Evolutionary conservation across 2,797 vertebrate genomes (phyloP).

Genomic region (Naso thynnoides): DNA sequence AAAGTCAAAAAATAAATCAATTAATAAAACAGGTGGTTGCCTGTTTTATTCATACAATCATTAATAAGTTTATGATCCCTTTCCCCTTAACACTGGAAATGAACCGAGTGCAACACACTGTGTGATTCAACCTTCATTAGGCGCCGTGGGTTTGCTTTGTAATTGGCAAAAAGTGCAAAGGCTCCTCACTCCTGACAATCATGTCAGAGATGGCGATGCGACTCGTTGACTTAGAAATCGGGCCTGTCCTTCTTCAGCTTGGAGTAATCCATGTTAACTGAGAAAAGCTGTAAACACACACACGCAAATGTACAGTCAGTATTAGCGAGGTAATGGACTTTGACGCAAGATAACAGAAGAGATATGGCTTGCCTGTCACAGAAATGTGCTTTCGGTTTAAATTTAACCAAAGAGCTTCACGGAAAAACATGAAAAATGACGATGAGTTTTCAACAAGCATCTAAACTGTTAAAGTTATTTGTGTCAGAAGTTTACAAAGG

Average conservation of each 20-base stretch:
- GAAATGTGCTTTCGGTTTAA: not conserved
- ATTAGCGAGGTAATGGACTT: slow-evolving; percentile 49
- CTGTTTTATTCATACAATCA: slow-evolving; percentile 64
- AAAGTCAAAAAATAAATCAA: slow-evolving; percentile 52
- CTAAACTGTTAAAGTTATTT: not conserved
- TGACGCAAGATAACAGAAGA: slow-evolving; percentile 57
- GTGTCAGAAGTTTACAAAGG: not conserved
- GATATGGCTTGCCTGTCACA: slow-evolving; percentile 5
- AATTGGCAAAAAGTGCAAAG: slow-evolving; percentile 60
- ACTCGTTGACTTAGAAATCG: slow-evolving; percentile 86
- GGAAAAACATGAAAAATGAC: not conserved
- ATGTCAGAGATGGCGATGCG: not conserved
- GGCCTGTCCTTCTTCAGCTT: slow-evolving; percentile 95
- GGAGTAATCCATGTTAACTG: slow-evolving; percentile 91
- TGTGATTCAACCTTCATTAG: slow-evolving; percentile 32
- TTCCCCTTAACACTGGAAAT: slow-evolving; percentile 36
- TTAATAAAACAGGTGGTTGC: slow-evolving; percentile 65
- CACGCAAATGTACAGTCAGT: slow-evolving; percentile 43
- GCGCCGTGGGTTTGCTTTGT: slow-evolving; percentile 29
- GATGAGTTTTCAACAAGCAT: no score
- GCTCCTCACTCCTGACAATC: slow-evolving; percentile 17
- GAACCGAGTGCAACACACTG: not conserved
- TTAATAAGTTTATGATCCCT: slow-evolving; percentile 37
- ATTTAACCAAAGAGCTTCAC: not conserved
- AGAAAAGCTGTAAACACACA: slow-evolving; percentile 84